phyloP scores from a whole-genome alignment of 1,140 invertebrate species.

The Popillia japonica region DNA sequence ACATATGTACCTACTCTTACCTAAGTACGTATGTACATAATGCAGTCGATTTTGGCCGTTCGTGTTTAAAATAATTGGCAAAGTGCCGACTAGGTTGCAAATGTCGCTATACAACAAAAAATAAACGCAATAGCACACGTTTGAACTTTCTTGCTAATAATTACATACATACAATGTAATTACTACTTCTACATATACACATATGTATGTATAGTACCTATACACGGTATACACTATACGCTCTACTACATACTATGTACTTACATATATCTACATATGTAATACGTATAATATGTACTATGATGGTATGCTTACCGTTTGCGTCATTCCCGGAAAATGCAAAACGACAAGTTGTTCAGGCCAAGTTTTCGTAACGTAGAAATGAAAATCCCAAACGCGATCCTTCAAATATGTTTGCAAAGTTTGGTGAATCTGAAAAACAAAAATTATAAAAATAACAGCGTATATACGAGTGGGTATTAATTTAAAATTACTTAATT shows the following conservation, averaged over 20 bases:
- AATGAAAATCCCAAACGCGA: constrained; percentile 86
- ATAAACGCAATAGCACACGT: background rate
- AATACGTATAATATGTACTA: no score
- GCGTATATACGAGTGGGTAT: no score
- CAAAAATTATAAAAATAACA: constrained; percentile 59
- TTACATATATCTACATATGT: no score
- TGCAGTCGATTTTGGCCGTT: no score
- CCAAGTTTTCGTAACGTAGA: constrained; percentile 87
- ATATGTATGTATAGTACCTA: background rate
- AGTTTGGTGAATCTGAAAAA: constrained; percentile 85
- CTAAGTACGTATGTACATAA: no score
- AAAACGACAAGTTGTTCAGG: constrained; percentile 81
- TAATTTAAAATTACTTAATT: no score
- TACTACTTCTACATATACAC: no score
- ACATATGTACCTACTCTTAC: no score
- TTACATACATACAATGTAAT: no score
- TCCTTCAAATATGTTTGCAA: constrained; percentile 85
- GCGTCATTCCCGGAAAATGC: constrained; percentile 86
- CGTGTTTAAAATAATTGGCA: constrained; percentile 22
- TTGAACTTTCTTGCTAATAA: background rate
- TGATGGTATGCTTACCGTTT: constrained; percentile 73
- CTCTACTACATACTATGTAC: no score
- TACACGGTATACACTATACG: no score
- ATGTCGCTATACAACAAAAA: background rate
- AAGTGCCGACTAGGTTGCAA: constrained; percentile 40